A percentile compares a stretch with the other conserved stretches of the same genome.
Conservation (phyloP, 2,113 vertebrate species). For the Eublepharis macularius region DNA sequence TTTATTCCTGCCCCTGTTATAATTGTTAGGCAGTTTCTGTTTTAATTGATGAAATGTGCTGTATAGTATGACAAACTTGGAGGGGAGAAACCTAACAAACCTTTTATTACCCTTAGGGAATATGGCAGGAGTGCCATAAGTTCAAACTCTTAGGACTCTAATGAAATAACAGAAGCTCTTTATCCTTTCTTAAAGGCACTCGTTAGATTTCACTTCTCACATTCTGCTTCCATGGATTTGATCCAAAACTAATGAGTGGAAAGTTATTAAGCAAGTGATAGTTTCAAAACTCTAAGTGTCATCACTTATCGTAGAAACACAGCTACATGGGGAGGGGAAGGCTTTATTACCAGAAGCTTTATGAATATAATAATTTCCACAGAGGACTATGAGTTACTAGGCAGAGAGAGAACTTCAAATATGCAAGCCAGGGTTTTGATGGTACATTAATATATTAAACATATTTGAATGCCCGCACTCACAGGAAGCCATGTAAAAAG, state of each 20-base stretch:
- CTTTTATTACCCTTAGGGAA: slow-evolving; percentile 80
- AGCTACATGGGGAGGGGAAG: slow-evolving; percentile 61
- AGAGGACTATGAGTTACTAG: not conserved
- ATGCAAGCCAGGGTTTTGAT: slow-evolving; percentile 4
- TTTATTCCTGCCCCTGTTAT: slow-evolving; percentile 76
- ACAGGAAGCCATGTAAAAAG: slow-evolving; percentile 21
- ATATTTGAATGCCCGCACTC: slow-evolving; percentile 26
- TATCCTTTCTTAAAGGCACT: slow-evolving; percentile 78
- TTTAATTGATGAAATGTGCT: slow-evolving; percentile 81
- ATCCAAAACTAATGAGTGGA: slow-evolving; percentile 75
- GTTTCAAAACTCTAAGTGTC: slow-evolving; percentile 74
- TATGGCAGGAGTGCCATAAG: slow-evolving; percentile 77
- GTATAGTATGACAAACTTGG: slow-evolving; percentile 73
- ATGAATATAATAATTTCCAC: not conserved
- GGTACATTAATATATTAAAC: slow-evolving; percentile 36
- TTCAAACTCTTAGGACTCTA: slow-evolving; percentile 76
- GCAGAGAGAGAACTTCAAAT: slow-evolving; percentile 24
- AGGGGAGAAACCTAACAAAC: slow-evolving; percentile 65
- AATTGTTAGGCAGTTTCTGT: slow-evolving; percentile 74
- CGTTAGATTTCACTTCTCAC: slow-evolving; percentile 79
- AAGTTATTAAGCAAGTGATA: slow-evolving; percentile 79
- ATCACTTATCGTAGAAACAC: slow-evolving; percentile 67
- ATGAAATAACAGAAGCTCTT: slow-evolving; percentile 76
- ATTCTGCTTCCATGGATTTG: slow-evolving; percentile 78
- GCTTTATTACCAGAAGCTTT: slow-evolving; percentile 33